Evolutionary conservation across 2,113 vertebrate species (phyloP), one percentile per base, ranked within the genome.

Genomic region (Gallinago media): DNA sequence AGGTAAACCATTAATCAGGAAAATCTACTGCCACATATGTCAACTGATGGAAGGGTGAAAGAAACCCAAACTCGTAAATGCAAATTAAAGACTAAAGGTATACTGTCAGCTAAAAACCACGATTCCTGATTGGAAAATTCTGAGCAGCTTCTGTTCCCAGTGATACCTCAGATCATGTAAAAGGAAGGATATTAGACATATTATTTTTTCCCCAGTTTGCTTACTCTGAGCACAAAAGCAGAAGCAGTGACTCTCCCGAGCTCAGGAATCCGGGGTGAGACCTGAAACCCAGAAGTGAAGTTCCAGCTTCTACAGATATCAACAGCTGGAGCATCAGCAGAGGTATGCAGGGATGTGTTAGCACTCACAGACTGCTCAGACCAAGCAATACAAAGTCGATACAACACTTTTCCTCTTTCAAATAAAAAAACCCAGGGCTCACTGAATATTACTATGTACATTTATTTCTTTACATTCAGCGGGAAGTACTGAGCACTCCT

Each of bases 1-100:
- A 94, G 87, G 85, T 97, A 93, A 96, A 95, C 78, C 80, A 95
- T 92, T 95, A 95, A 97, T 96, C 79, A 84, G 32, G 42, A 89
- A 77, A n/a, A 66, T 36, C 85, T 95, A 50, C 75, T 8, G 32
- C 62, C 71, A 56, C n/a, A 38, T 63, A 62, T 68, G 85, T 66
- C 78, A 89, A 81, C 42, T 72, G 86, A 94, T n/a, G 40, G 40
- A 94, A 12, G 3, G 29, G 63, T 3, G 3, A 74, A 84, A 80
- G 59, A 93, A 95, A 87, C 18, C 5, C 56, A 90, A 55, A 71
- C 21, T 32, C 25, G 3, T 88, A 88, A 79, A 92, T n/a, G 20
- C 27, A 70, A 85, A 78, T 50, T 67, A 42, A 88, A 96, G 52
- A 93, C 49, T 67, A 94, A 96, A 97, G 29, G 26, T 21, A 25